Conservation (phyloP, 2,113 vertebrate species). For the Phaethornis superciliosus region DNA sequence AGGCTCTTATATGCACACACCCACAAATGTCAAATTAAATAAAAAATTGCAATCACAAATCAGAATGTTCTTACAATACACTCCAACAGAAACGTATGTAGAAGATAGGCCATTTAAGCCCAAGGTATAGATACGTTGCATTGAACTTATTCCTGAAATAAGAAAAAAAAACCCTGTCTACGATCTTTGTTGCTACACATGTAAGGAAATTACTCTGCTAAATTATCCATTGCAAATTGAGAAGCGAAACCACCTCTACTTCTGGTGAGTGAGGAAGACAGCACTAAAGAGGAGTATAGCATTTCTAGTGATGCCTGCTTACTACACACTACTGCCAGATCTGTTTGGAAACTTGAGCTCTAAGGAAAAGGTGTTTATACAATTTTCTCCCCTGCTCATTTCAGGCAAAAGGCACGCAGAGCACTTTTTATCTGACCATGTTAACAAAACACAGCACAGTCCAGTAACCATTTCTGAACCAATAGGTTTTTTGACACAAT, state of each 20-base stretch:
- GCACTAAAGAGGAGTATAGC: neutral
- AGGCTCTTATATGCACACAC: neutral
- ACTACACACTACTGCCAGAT: neutral
- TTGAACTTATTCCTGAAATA: neutral
- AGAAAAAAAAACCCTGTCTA: neutral
- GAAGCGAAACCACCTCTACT: neutral
- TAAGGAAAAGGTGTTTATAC: neutral
- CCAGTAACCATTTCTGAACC: neutral
- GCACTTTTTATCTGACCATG: neutral
- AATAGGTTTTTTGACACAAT: neutral
- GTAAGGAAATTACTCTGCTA: constrained; percentile 27
- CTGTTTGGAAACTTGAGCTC: constrained; percentile 30
- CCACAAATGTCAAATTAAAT: neutral
- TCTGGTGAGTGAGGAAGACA: neutral
- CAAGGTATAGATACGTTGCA: neutral
- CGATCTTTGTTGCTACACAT: neutral
- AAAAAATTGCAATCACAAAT: neutral
- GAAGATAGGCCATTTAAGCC: neutral
- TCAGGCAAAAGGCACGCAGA: neutral
- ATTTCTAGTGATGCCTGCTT: neutral
- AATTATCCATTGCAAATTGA: constrained; percentile 45
- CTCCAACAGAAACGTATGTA: neutral
- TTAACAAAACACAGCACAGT: neutral
- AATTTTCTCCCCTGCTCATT: neutral
- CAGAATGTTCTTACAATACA: neutral